phyloP scores from a whole-genome alignment of 2,888 invertebrate species.

The Lissocephala sabroskyi region DNA sequence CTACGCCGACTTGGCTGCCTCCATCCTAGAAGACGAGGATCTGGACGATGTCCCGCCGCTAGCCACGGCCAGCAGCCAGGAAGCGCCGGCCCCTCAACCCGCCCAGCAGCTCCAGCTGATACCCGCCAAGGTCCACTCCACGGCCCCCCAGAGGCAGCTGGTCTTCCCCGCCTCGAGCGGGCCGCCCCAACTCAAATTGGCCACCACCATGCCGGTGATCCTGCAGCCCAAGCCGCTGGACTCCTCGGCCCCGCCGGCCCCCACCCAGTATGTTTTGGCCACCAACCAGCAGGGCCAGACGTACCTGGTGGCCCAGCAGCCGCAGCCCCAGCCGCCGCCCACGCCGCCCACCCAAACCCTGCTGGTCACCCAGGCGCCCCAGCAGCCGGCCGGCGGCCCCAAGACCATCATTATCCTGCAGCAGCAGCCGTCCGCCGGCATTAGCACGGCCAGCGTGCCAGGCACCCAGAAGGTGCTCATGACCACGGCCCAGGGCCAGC shows the following conservation, averaged over 20 bases:
- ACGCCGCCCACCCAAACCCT: constrained; percentile 75
- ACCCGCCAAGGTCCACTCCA: constrained; percentile 44
- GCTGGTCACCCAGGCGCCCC: constrained; percentile 79
- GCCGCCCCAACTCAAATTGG: constrained; percentile 47
- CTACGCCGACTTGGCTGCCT: constrained; percentile 88
- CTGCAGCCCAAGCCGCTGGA: constrained; percentile 63
- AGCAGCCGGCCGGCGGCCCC: constrained; percentile 78
- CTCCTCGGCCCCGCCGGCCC: constrained; percentile 44
- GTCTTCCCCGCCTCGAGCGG: constrained; percentile 52
- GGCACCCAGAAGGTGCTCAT: constrained; percentile 76
- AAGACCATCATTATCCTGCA: constrained; percentile 83
- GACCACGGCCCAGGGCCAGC: constrained; percentile 78
- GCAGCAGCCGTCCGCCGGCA: constrained; percentile 73
- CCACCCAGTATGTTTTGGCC: constrained; percentile 71
- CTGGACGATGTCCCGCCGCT: constrained; percentile 67
- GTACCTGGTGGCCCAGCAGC: constrained; percentile 79
- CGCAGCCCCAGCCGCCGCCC: constrained; percentile 72
- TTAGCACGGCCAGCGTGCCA: constrained; percentile 38
- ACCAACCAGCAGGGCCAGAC: constrained; percentile 75
- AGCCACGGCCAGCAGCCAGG: constrained; percentile 30
- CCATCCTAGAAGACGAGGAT: constrained; percentile 87
- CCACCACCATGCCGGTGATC: constrained; percentile 70
- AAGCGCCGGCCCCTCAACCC: constrained; percentile 35
- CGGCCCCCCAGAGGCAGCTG: constrained; percentile 63
- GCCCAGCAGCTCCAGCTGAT: constrained; percentile 68